These are phyloP conservation scores for Halcyon chelicuti DNA, from an alignment of 2,797 vertebrate genomes.

Conservation along the genomic window DNA sequence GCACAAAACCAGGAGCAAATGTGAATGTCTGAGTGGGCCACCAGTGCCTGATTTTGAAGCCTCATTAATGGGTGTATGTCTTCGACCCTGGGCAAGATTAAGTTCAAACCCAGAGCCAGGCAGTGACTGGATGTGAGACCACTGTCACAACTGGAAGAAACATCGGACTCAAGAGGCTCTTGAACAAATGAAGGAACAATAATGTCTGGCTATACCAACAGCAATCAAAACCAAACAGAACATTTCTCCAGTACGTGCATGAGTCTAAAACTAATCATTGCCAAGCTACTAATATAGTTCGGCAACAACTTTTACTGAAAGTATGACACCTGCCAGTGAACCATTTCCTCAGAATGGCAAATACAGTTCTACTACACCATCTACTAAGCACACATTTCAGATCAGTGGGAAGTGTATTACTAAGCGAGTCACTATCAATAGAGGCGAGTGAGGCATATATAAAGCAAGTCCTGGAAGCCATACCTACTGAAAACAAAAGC, in stretches of 20 bases:
- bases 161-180: not conserved
- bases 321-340: not conserved
- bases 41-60: not conserved
- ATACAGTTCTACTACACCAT: not conserved
- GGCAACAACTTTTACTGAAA: not conserved
- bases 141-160: not conserved
- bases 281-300: not conserved
- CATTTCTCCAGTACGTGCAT: not conserved
- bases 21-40: not conserved
- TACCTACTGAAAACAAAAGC: not conserved
- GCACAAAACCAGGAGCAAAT: not conserved
- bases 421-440: not conserved
- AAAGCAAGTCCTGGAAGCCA: not conserved
- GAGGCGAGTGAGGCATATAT: fast-evolving
- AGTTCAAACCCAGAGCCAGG: not conserved
- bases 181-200: not conserved
- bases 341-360: not conserved
- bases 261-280: not conserved
- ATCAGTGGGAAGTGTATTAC: not conserved
- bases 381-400: fast-evolving
- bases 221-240: not conserved
- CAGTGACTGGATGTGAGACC: not conserved
- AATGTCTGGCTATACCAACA: not conserved
- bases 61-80: not conserved
- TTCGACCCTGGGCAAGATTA: not conserved